phyloP scores from a whole-genome alignment of 2,888 invertebrate genomes.

The Andrena hattorfiana region DNA sequence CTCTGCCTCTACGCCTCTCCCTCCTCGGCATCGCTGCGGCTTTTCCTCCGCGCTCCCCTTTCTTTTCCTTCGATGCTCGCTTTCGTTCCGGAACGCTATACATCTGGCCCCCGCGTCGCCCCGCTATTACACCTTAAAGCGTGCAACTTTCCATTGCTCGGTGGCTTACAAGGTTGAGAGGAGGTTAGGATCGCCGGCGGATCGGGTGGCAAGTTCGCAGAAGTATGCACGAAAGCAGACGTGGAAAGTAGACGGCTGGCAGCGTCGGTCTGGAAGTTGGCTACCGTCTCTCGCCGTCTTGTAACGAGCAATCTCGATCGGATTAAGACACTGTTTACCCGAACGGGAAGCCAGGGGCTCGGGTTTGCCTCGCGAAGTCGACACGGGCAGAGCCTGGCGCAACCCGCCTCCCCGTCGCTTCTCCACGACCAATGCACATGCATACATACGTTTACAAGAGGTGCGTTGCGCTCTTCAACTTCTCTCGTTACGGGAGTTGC shows the following conservation, averaged over 20 bases:
- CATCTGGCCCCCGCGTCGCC: constrained; percentile 48
- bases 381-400: constrained; percentile 25
- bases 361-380: constrained; percentile 56
- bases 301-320: constrained; percentile 65
- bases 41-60: constrained; percentile 2
- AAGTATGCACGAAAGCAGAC: background rate
- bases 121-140: background rate
- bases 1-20: background rate
- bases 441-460: constrained; percentile 31
- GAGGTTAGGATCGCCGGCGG: constrained; percentile 18
- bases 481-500: constrained; percentile 34
- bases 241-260: background rate
- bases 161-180: constrained; percentile 1
- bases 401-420: background rate
- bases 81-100: constrained; percentile 47
- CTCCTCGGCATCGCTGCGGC: constrained; percentile 1
- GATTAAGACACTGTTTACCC: constrained; percentile 65
- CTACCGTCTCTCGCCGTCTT: constrained; percentile 38
- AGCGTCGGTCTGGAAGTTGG: constrained; percentile 30
- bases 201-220: constrained; percentile 13
- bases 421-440: constrained; percentile 14
- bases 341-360: constrained; percentile 59
- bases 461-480: constrained; percentile 22
- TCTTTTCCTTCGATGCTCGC: constrained; percentile 38
- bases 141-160: constrained; percentile 5